phyloP scores from a whole-genome alignment of 2,113 vertebrate genomes.

The Numenius arquata region DNA sequence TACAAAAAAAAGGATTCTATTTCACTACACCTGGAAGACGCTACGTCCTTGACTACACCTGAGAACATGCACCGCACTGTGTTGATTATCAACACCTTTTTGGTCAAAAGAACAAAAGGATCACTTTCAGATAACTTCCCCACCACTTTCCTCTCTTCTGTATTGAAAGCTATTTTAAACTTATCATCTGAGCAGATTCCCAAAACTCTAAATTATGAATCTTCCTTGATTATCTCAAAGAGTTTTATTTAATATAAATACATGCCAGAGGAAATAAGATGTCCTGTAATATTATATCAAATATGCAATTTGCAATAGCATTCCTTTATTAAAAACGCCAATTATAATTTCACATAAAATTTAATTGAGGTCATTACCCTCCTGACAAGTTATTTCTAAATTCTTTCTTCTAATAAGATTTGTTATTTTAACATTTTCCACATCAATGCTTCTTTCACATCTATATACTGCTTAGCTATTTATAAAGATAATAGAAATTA shows the following conservation, averaged over 20 bases:
- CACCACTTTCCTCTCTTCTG: background rate
- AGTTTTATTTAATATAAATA: slow-evolving; percentile 73
- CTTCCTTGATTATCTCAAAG: slow-evolving; percentile 59
- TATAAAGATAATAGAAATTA: slow-evolving; percentile 69
- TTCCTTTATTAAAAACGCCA: slow-evolving; percentile 76
- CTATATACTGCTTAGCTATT: slow-evolving; percentile 57
- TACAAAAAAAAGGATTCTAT: background rate
- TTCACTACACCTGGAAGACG: background rate
- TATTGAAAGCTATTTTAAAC: slow-evolving; percentile 28
- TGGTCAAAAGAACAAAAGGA: background rate
- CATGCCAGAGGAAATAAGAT: slow-evolving; percentile 66
- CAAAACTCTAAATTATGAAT: slow-evolving; percentile 46
- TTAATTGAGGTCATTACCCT: slow-evolving; percentile 80
- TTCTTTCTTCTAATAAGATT: slow-evolving; percentile 69
- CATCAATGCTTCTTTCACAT: slow-evolving; percentile 64
- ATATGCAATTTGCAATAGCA: slow-evolving; percentile 65
- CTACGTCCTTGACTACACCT: background rate
- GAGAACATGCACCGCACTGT: background rate
- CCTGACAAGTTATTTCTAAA: slow-evolving; percentile 73
- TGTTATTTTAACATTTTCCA: slow-evolving; percentile 73
- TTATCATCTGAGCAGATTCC: background rate
- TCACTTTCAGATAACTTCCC: background rate
- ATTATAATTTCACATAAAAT: slow-evolving; percentile 78
- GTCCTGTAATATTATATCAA: slow-evolving; percentile 66
- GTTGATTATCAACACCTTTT: background rate